Conservation (phyloP, 2,797 vertebrate genomes). For the Stomatorhinus walkeri region DNA sequence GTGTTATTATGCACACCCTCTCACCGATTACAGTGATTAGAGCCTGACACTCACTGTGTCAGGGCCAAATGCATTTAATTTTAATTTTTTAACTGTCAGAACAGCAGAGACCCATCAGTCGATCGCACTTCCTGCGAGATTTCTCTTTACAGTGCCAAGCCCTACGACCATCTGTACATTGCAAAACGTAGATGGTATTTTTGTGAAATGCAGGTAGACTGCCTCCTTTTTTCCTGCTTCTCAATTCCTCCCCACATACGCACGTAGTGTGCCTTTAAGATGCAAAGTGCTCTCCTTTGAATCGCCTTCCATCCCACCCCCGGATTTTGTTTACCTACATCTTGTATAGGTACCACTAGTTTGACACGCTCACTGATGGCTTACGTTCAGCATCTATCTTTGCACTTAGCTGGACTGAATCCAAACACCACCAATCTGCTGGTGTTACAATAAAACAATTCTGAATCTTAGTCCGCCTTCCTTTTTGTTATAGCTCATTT, state of each 20-base stretch:
- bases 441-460: neutral
- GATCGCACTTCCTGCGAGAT: neutral
- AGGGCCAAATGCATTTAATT: constrained; percentile 86
- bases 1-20: constrained; percentile 99
- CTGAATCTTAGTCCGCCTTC: neutral
- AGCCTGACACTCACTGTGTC: constrained; percentile 98
- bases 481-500: neutral
- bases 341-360: neutral
- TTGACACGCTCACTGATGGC: neutral
- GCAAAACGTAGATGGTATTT: neutral
- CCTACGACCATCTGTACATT: neutral
- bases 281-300: neutral
- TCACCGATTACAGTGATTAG: constrained; percentile 99
- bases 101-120: neutral
- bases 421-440: neutral
- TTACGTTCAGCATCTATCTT: neutral
- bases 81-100: constrained; percentile 54
- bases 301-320: neutral
- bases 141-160: neutral
- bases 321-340: neutral
- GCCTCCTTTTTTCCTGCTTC: neutral
- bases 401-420: neutral
- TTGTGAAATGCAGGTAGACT: neutral
- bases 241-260: neutral
- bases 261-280: neutral